phyloP scores from a whole-genome alignment of 2,888 invertebrate genomes.

The Timandra comae region DNA sequence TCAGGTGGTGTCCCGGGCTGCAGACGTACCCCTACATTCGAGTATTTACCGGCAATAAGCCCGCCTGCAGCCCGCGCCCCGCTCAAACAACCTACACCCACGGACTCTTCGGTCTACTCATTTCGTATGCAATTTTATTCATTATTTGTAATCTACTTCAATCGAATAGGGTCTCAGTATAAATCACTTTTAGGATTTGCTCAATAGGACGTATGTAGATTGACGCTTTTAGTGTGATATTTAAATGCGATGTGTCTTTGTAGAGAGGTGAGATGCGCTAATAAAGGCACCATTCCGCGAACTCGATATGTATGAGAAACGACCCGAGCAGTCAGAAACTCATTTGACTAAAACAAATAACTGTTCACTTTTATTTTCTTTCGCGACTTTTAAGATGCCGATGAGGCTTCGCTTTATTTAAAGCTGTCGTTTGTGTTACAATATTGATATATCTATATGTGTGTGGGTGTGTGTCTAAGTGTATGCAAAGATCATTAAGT shows the following conservation, averaged over 20 bases:
- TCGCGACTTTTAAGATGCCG: slow-evolving; percentile 53
- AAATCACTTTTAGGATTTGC: slow-evolving; percentile 74
- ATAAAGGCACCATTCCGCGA: slow-evolving; percentile 55
- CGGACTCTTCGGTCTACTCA: slow-evolving; percentile 64
- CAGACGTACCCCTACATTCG: no score
- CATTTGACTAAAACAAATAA: slow-evolving; percentile 72
- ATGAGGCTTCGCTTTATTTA: slow-evolving; percentile 46
- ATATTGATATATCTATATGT: no score
- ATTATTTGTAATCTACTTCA: slow-evolving; percentile 77
- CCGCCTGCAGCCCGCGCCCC: slow-evolving; percentile 36
- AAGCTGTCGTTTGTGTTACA: slow-evolving; percentile 36
- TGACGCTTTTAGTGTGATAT: slow-evolving; percentile 72
- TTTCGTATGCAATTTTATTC: slow-evolving; percentile 77
- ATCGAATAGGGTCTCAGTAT: slow-evolving; percentile 71
- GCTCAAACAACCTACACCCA: slow-evolving; percentile 63
- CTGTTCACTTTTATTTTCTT: slow-evolving; percentile 51
- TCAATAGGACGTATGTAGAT: slow-evolving; percentile 70
- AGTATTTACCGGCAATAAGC: slow-evolving; percentile 63
- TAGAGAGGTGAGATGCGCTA: slow-evolving; percentile 48
- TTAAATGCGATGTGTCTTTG: slow-evolving; percentile 65
- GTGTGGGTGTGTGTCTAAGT: no score
- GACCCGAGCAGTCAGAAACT: slow-evolving; percentile 53
- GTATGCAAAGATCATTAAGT: no score
- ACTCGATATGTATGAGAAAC: slow-evolving; percentile 49
- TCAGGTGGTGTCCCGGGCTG: slow-evolving; percentile 16